Conservation (phyloP, 92 coral and sea anemone species). For the Epizoanthus stellaris region DNA sequence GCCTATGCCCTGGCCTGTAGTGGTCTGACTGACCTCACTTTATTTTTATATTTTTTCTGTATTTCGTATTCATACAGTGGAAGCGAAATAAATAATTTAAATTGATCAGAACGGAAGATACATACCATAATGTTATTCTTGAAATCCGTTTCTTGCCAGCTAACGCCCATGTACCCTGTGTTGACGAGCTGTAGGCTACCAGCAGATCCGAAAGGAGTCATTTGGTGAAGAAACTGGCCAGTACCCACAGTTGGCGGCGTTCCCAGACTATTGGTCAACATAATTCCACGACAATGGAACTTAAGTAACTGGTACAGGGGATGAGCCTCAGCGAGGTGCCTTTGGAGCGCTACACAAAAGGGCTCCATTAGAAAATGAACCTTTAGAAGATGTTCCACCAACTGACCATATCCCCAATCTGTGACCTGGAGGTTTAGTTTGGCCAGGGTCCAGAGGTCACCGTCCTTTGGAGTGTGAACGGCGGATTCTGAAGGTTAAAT, state of each 20-base stretch:
- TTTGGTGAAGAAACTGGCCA: no score
- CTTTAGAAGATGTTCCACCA: slow-evolving; percentile 63
- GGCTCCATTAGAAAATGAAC: slow-evolving; percentile 41
- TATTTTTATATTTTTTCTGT: no score
- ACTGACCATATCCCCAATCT: slow-evolving; percentile 46
- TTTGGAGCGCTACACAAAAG: slow-evolving; percentile 32
- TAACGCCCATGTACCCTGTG: slow-evolving; percentile 3
- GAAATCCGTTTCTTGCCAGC: slow-evolving; percentile 45
- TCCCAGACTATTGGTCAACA: slow-evolving; percentile 34
- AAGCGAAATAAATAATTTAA: no score
- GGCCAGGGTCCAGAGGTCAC: slow-evolving; percentile 58
- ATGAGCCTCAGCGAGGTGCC: slow-evolving; percentile 26
- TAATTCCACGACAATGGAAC: slow-evolving; percentile 48
- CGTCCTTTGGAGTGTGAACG: slow-evolving; percentile 53
- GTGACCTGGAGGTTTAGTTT: slow-evolving; percentile 57
- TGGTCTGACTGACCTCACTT: no score
- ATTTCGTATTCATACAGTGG: no score
- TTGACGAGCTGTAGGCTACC: slow-evolving; percentile 4
- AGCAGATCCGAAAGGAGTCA: no score
- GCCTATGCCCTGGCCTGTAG: no score
- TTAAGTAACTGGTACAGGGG: slow-evolving; percentile 21
- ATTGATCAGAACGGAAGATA: no score
- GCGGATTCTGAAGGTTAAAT: slow-evolving; percentile 38
- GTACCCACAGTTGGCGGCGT: slow-evolving; percentile 1
- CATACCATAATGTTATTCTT: slow-evolving; percentile 32